Percentiles rank a stretch among this genome's conserved stretches.
Conservation (phyloP, 2,797 vertebrate genomes). For the Lophotriccus pileatus region DNA sequence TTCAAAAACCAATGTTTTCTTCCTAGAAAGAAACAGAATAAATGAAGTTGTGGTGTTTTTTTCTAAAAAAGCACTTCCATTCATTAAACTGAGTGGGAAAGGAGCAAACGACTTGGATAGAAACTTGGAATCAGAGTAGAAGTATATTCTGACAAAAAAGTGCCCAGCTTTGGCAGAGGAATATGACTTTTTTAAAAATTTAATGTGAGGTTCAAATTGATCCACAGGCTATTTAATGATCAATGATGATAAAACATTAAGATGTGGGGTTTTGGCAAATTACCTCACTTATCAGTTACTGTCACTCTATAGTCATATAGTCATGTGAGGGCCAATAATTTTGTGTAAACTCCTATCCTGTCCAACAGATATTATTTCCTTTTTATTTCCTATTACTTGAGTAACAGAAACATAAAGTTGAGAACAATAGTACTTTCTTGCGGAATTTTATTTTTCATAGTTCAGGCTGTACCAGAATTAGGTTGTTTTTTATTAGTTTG, state of each 20-base stretch:
- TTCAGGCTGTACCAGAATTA: neutral
- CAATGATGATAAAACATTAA: neutral
- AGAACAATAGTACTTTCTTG: neutral
- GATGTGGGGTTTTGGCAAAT: neutral
- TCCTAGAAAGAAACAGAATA: neutral
- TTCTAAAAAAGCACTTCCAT: neutral
- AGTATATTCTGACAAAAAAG: neutral
- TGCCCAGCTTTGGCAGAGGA: neutral
- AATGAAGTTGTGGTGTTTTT: neutral
- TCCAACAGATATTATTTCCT: neutral
- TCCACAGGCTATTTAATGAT: neutral
- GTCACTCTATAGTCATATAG: neutral
- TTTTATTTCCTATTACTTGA: neutral
- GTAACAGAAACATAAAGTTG: neutral
- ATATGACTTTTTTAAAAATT: neutral
- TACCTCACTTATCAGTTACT: neutral
- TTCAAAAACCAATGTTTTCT: neutral
- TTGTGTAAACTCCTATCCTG: neutral
- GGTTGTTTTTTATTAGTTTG: neutral
- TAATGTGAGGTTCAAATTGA: neutral
- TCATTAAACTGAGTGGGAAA: neutral
- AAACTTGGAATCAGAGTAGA: neutral
- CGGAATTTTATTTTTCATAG: neutral
- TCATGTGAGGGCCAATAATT: neutral
- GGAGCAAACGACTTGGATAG: neutral